A percentile compares a stretch with the other conserved stretches of the same genome.
Evolutionary conservation across 2,113 vertebrate genomes (phyloP).

Genomic region (Nyctereutes procyonoides): DNA sequence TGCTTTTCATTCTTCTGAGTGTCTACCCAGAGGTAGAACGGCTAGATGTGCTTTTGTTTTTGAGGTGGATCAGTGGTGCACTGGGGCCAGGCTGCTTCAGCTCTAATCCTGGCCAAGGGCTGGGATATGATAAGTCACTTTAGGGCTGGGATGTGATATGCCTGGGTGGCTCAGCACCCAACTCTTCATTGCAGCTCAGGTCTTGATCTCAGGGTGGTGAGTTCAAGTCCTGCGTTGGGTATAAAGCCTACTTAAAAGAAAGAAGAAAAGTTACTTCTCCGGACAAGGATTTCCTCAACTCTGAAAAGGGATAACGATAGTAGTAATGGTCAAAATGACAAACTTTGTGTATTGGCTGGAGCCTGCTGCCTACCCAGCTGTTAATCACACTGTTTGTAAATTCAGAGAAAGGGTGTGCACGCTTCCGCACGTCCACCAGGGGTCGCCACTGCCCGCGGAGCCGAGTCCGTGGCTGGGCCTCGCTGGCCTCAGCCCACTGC

Average conservation of each 20-base stretch:
- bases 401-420: fast-evolving
- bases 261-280: neutral
- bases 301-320: neutral
- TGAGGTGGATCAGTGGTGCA: neutral
- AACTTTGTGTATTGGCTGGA: neutral
- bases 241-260: neutral
- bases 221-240: too few relatives aligned
- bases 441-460: neutral
- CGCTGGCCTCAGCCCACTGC: fast-evolving
- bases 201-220: too few relatives aligned
- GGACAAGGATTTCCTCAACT: neutral
- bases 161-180: too few relatives aligned
- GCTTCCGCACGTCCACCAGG: neutral
- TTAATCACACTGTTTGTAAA: neutral
- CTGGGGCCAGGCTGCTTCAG: neutral
- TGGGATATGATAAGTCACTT: too few relatives aligned
- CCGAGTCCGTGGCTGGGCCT: neutral
- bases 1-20: neutral
- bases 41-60: neutral
- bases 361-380: neutral
- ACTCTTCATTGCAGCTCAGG: too few relatives aligned
- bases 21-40: too few relatives aligned
- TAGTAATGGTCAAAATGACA: neutral
- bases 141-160: too few relatives aligned
- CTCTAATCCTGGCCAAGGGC: neutral